Percentiles rank a stretch among this genome's conserved stretches.
Evolutionary conservation across 2,888 invertebrate genomes (phyloP).

Genomic region (Fragum whitleyi): DNA sequence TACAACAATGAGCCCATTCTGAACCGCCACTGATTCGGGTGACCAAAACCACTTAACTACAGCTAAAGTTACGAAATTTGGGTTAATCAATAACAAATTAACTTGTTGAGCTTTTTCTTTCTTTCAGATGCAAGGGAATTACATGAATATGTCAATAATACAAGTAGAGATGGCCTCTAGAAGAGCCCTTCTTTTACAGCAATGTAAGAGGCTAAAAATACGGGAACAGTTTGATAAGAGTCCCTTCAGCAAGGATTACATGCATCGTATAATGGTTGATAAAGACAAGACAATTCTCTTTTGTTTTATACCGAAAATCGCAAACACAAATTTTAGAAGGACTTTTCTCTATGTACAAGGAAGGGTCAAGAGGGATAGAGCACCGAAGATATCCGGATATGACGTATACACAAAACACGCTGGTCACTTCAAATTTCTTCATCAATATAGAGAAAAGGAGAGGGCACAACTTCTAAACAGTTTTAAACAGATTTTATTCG

Average conservation of each 20-base stretch:
- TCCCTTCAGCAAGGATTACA: slow-evolving; percentile 25
- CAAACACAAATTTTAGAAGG: slow-evolving; percentile 98
- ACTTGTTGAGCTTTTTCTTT: too few relatives aligned
- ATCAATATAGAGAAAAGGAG: slow-evolving; percentile 78
- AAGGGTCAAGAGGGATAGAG: slow-evolving; percentile 66
- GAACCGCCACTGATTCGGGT: too few relatives aligned
- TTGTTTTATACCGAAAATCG: slow-evolving; percentile 96
- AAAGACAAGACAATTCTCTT: slow-evolving; percentile 94
- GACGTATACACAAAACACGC: slow-evolving; percentile 73
- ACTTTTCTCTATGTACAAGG: slow-evolving; percentile 93
- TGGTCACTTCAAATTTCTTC: slow-evolving; percentile 66
- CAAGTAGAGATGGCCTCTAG: slow-evolving; percentile 18
- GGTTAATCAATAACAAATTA: too few relatives aligned
- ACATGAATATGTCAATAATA: neutral
- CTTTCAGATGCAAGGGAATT: neutral
- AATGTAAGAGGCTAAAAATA: neutral
- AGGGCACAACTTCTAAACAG: slow-evolving; percentile 90
- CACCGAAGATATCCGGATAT: slow-evolving; percentile 62
- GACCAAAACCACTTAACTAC: too few relatives aligned
- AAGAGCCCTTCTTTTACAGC: neutral
- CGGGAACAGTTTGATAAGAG: neutral
- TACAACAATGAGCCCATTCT: too few relatives aligned
- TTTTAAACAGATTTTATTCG: slow-evolving; percentile 94
- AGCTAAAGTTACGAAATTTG: too few relatives aligned
- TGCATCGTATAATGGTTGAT: slow-evolving; percentile 87